phyloP scores from a whole-genome alignment of 1,140 invertebrate genomes.

The Phymorhynchus buccinoides region DNA sequence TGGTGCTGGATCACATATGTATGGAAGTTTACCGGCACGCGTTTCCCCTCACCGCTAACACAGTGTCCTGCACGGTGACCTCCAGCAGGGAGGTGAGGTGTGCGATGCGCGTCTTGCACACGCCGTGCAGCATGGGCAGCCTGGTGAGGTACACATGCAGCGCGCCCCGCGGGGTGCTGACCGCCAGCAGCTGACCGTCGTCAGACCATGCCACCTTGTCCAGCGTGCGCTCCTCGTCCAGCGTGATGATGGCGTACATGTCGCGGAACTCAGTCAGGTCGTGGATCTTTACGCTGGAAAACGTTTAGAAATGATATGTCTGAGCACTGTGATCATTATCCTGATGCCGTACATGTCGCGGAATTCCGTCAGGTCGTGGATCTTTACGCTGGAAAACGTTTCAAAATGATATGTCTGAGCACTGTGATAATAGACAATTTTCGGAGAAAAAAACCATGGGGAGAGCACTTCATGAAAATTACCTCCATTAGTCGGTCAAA shows the following conservation, averaged over 20 bases:
- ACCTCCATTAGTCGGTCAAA: too few relatives aligned
- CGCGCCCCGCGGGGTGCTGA: conserved; percentile 80
- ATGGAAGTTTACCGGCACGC: too few relatives aligned
- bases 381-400: background rate
- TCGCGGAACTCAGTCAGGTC: conserved; percentile 88
- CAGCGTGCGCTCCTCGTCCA: conserved; percentile 83
- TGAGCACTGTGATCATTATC: too few relatives aligned
- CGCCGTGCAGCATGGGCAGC: conserved; percentile 86
- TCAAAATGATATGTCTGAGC: too few relatives aligned
- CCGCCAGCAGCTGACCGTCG: conserved; percentile 93
- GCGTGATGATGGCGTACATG: conserved; percentile 83
- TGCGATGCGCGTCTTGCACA: conserved; percentile 84
- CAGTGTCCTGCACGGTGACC: conserved; percentile 76
- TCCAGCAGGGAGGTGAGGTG: conserved; percentile 92
- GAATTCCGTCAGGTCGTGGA: too few relatives aligned
- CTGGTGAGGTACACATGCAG: conserved; percentile 91
- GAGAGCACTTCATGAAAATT: too few relatives aligned
- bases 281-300: conserved; percentile 86
- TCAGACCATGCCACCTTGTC: conserved; percentile 86
- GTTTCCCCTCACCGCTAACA: conserved; percentile 67
- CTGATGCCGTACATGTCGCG: too few relatives aligned
- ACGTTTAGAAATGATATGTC: too few relatives aligned
- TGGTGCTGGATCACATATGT: background rate
- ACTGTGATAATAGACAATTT: too few relatives aligned
- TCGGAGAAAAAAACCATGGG: too few relatives aligned